Evolutionary conservation across 2,797 vertebrate species (phyloP), one percentile per base, ranked within the genome.

Genomic region (Aphelocoma californica): DNA sequence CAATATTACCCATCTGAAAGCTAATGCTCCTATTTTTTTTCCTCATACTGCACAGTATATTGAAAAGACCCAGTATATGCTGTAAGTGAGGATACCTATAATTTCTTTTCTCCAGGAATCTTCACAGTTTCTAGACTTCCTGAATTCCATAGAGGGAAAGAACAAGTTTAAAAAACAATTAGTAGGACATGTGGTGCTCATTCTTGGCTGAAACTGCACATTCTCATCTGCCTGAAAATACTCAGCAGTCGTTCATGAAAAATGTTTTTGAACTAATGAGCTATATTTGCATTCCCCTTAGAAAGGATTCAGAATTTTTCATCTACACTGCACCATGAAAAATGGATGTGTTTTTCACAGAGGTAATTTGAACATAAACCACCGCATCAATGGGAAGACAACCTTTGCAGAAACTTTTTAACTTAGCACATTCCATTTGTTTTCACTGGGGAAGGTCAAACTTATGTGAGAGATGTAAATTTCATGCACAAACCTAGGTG

Each of bases 261-360:
- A 98, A 98, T 98, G 98, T 96, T 98, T 98, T 97, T 97, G 96
- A 98, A 97, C 98, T 98, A 98, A 98, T 98, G 98, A 98, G 98
- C 97, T 98, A 97, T 97, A 98, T 98, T 98, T 98, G 97, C 98
- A 98, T 98, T 98, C 98, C 98, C 98, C 58, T 75, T 97, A 98
- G 98, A 98, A 97, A 8, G 81, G 96, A 96, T 97, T 97, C 92
- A 28, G 97, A 98, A 97, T 98, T 98, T 98, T 98, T 98, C 98
- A 98, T 98, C 97, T 97, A 97, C 28, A 82, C 95, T 62, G 90
- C 91, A 71, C 97, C 95, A 95, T 98, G 98, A 98, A 98, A 98
- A 98, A 98, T 98, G 97, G 93, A 98, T 97, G 97, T 97, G 97
- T 97, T 98, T 98, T 98, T 93, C 96, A 95, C 96, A 94, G 97